phyloP scores from a whole-genome alignment of 2,888 invertebrate genomes.

The Sycophila texana region DNA sequence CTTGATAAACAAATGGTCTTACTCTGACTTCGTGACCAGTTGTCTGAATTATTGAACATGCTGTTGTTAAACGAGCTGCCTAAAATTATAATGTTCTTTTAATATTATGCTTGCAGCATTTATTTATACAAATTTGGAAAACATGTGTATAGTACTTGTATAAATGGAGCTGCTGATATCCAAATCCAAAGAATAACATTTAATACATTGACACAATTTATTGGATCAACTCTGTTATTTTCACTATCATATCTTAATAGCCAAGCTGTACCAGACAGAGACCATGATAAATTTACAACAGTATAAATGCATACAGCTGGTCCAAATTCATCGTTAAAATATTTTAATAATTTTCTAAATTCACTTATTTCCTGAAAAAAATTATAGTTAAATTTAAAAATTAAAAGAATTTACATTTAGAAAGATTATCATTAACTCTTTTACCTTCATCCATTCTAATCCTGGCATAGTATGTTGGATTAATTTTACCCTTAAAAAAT shows the following conservation, averaged over 20 bases:
- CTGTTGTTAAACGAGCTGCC: constrained; percentile 86
- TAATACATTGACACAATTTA: constrained; percentile 79
- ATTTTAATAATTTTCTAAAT: constrained; percentile 85
- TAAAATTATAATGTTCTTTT: constrained; percentile 72
- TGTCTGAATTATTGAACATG: constrained; percentile 83
- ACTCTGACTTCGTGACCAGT: constrained; percentile 88
- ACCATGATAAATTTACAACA: constrained; percentile 85
- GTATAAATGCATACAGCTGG: constrained; percentile 87
- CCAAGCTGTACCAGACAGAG: constrained; percentile 83
- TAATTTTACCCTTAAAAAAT: constrained; percentile 84
- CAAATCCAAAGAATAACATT: constrained; percentile 82
- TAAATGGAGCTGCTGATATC: constrained; percentile 82
- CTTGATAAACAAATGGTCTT: constrained; percentile 88
- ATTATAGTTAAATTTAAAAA: constrained; percentile 17
- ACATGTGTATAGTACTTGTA: constrained; percentile 78
- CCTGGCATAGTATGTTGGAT: constrained; percentile 84
- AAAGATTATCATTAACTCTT: not conserved
- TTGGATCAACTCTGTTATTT: constrained; percentile 79
- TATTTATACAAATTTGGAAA: not conserved
- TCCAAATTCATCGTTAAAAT: constrained; percentile 86
- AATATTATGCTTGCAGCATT: not conserved
- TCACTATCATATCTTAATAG: constrained; percentile 80
- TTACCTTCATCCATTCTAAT: constrained; percentile 87
- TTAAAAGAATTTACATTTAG: not conserved
- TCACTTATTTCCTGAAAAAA: constrained; percentile 84